Evolutionary conservation across 2,888 invertebrate genomes (phyloP).

Genomic region (Drosophila prolongata): DNA sequence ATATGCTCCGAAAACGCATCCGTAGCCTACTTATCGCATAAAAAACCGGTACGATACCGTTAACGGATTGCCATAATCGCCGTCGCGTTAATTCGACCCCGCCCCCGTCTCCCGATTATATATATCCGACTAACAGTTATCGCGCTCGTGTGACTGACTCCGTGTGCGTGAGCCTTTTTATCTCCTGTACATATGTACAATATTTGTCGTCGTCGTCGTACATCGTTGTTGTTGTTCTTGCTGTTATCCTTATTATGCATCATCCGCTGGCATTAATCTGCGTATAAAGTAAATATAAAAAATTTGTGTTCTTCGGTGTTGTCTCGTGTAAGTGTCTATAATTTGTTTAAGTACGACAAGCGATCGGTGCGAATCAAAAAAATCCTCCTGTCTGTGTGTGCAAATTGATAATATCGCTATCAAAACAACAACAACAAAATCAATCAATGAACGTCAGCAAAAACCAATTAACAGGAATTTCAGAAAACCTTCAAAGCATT

Average conservation of each 20-base stretch:
- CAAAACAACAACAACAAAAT: constrained; percentile 9
- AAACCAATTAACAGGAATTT: background rate
- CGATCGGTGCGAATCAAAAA: constrained; percentile 65
- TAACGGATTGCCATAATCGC: constrained; percentile 21
- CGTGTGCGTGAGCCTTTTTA: constrained; percentile 47
- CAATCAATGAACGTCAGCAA: constrained; percentile 33
- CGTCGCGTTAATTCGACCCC: constrained; percentile 20
- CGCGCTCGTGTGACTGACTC: constrained; percentile 36
- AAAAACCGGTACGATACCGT: constrained; percentile 2
- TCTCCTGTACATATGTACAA: constrained; percentile 76
- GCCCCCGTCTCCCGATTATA: constrained; percentile 1
- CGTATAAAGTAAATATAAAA: constrained; percentile 59
- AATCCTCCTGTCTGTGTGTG: constrained; percentile 12
- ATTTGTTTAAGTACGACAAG: constrained; percentile 76
- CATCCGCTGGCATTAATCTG: constrained; percentile 39
- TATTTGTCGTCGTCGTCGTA: constrained; percentile 66
- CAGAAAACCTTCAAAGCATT: constrained; percentile 10
- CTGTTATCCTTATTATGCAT: constrained; percentile 44
- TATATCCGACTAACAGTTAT: constrained; percentile 18
- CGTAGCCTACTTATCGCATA: constrained; percentile 24
- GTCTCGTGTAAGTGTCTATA: constrained; percentile 78
- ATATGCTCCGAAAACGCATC: constrained; percentile 18
- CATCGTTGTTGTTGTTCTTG: constrained; percentile 60
- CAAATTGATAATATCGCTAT: constrained; percentile 17
- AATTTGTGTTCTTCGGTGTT: constrained; percentile 75